Conservation (phyloP, 2,888 invertebrate species). For the Mythimna vitellina region DNA sequence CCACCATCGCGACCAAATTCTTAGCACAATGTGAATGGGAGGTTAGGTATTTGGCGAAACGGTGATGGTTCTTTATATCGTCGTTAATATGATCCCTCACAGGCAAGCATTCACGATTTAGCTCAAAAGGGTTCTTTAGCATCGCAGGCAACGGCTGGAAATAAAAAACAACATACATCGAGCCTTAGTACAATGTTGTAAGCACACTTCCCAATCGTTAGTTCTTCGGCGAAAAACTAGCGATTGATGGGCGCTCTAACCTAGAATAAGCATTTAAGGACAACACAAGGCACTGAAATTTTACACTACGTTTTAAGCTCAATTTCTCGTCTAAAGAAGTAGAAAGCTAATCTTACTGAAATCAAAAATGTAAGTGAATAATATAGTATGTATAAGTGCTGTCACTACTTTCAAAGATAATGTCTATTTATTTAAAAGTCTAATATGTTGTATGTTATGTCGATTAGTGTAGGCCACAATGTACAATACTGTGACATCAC, state of each 20-base stretch:
- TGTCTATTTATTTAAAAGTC: slow-evolving; percentile 56
- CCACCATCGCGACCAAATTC: slow-evolving; percentile 75
- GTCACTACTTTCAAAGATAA: slow-evolving; percentile 66
- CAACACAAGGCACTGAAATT: slow-evolving; percentile 74
- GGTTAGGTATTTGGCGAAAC: slow-evolving; percentile 88
- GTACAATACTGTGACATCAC: slow-evolving; percentile 78
- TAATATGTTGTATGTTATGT: slow-evolving; percentile 66
- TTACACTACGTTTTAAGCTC: slow-evolving; percentile 60
- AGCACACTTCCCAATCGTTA: slow-evolving; percentile 82
- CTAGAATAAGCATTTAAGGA: slow-evolving; percentile 86
- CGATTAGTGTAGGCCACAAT: slow-evolving; percentile 76
- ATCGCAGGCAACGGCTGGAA: slow-evolving; percentile 91
- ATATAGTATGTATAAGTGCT: slow-evolving; percentile 71
- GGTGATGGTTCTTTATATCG: slow-evolving; percentile 88
- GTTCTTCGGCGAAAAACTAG: slow-evolving; percentile 77
- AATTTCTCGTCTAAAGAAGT: slow-evolving; percentile 63
- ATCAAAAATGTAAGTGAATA: slow-evolving; percentile 70
- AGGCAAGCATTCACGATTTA: slow-evolving; percentile 91
- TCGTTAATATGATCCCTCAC: slow-evolving; percentile 91
- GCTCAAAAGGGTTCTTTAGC: slow-evolving; percentile 91
- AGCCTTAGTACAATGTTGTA: slow-evolving; percentile 88
- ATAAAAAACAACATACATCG: slow-evolving; percentile 91
- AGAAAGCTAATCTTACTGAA: slow-evolving; percentile 69
- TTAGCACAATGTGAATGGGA: slow-evolving; percentile 89
- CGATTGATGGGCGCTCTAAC: slow-evolving; percentile 80